phyloP scores from a whole-genome alignment of 2,113 vertebrate species.

The Nesogale talazaci region DNA sequence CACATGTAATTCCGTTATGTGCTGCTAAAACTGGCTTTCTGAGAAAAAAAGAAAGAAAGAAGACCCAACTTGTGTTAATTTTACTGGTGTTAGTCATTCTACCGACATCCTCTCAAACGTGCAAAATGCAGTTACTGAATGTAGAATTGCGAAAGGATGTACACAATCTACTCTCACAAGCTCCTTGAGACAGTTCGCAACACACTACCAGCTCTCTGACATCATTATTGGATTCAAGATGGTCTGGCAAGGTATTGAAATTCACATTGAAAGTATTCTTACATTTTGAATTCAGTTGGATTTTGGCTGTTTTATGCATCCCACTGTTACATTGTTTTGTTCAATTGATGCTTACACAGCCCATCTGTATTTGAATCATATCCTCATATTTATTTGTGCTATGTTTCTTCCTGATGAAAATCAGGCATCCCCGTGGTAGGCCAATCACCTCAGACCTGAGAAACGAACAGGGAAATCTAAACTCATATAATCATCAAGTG shows the following conservation, averaged over 20 bases:
- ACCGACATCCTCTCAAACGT: background rate
- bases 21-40: background rate
- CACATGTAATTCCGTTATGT: background rate
- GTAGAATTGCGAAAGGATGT: background rate
- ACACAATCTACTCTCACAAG: background rate
- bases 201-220: background rate
- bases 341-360: conserved; percentile 31
- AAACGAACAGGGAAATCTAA: accelerated
- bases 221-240: background rate
- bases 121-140: background rate
- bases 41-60: background rate
- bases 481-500: background rate
- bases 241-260: background rate
- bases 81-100: background rate
- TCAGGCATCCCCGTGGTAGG: background rate
- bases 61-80: background rate
- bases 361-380: background rate
- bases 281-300: conserved; percentile 28
- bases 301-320: conserved; percentile 41
- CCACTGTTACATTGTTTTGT: background rate
- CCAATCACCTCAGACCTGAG: background rate
- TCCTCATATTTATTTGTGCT: conserved; percentile 45
- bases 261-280: conserved; percentile 30
- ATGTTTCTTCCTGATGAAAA: conserved; percentile 15
- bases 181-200: background rate